Conservation (phyloP, 2,113 vertebrate species). For the Sphaerodactylus townsendi region DNA sequence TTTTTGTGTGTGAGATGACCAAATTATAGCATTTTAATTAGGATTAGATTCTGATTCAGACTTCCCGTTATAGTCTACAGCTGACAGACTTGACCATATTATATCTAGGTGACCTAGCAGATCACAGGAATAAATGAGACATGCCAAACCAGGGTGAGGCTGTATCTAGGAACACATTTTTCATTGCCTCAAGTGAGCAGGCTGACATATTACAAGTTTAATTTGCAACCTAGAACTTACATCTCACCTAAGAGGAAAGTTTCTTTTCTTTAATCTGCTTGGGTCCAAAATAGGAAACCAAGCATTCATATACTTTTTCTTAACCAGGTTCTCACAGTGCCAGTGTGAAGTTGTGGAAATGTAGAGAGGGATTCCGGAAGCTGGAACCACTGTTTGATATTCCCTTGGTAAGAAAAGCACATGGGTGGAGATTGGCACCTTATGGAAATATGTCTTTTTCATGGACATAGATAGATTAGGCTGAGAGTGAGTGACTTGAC, state of each 20-base stretch:
- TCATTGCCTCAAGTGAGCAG: neutral
- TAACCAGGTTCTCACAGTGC: slow-evolving; percentile 87
- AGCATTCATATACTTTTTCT: neutral
- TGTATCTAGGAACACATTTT: neutral
- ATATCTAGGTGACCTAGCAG: neutral
- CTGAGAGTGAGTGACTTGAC: too few relatives aligned
- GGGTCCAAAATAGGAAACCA: neutral
- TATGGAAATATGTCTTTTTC: neutral
- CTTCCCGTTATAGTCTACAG: neutral
- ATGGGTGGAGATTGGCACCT: neutral
- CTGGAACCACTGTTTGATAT: slow-evolving; percentile 84
- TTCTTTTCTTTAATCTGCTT: neutral
- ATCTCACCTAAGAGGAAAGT: neutral
- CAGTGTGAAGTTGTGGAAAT: slow-evolving; percentile 87
- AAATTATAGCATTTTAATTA: neutral
- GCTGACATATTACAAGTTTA: neutral
- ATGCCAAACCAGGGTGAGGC: neutral
- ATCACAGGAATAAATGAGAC: neutral
- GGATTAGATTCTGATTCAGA: neutral
- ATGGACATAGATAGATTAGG: too few relatives aligned
- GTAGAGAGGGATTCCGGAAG: slow-evolving; percentile 82
- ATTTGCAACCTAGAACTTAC: neutral
- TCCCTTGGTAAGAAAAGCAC: slow-evolving; percentile 81
- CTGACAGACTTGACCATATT: neutral
- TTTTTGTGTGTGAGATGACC: too few relatives aligned